These are phyloP conservation scores for Ceraclea dissimilis DNA, from an alignment of 2,888 invertebrate species.

Conservation along the genomic window DNA sequence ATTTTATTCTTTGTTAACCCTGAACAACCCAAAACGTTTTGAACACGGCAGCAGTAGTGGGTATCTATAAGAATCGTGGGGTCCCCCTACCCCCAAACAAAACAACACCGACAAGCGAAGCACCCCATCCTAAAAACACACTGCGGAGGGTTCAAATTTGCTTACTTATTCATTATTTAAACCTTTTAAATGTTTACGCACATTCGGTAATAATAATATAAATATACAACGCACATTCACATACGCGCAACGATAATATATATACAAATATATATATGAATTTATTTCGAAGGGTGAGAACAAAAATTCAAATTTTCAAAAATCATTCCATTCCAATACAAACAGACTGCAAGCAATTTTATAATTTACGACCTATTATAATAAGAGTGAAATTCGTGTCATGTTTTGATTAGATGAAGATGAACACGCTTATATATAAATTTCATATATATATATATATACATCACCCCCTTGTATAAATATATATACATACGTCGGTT, in stretches of 20 bases:
- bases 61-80: too few relatives aligned
- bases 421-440: too few relatives aligned
- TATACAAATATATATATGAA: too few relatives aligned
- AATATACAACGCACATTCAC: neutral
- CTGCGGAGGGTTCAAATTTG: slow-evolving; percentile 25
- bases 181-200: slow-evolving; percentile 27
- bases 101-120: slow-evolving; percentile 3
- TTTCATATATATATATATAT: too few relatives aligned
- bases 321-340: neutral
- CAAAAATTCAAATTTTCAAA: too few relatives aligned
- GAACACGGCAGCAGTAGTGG: slow-evolving; percentile 6
- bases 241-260: slow-evolving; percentile 8
- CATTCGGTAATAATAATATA: slow-evolving; percentile 3
- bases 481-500: too few relatives aligned
- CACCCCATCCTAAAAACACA: slow-evolving; percentile 19
- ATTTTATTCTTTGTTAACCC: slow-evolving; percentile 4
- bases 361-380: too few relatives aligned
- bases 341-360: too few relatives aligned
- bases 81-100: too few relatives aligned
- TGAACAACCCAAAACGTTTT: slow-evolving; percentile 10
- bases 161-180: slow-evolving; percentile 27
- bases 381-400: slow-evolving; percentile 8
- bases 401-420: neutral
- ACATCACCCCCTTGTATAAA: too few relatives aligned
- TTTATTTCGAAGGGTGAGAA: too few relatives aligned